Evolutionary conservation across 1,140 invertebrate genomes (phyloP).

Genomic region (Diachasmimorpha longicaudata): DNA sequence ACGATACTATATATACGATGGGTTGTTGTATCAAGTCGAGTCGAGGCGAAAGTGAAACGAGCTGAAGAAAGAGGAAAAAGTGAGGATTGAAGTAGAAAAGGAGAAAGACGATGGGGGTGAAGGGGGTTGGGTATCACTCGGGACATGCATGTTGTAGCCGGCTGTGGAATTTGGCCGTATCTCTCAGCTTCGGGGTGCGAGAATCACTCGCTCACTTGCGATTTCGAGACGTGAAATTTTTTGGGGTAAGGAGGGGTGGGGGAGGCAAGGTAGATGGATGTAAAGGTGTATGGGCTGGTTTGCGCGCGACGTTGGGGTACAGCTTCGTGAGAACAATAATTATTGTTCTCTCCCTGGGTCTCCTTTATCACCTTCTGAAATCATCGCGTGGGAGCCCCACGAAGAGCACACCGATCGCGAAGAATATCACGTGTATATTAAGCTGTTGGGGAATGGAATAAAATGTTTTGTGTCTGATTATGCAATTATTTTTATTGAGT

Average conservation of each 20-base stretch:
- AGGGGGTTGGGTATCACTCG: neutral
- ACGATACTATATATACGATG: slow-evolving; percentile 30
- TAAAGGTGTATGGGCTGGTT: neutral
- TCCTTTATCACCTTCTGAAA: neutral
- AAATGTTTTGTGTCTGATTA: neutral
- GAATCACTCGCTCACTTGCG: neutral
- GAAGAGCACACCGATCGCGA: neutral
- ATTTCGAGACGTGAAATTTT: neutral
- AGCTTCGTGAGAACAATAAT: slow-evolving; percentile 30
- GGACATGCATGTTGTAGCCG: slow-evolving; percentile 5
- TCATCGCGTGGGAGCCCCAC: slow-evolving; percentile 2
- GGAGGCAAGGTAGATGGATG: neutral
- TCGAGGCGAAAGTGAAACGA: slow-evolving; percentile 21
- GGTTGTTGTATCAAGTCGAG: slow-evolving; percentile 25
- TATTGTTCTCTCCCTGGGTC: slow-evolving; percentile 23
- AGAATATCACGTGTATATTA: neutral
- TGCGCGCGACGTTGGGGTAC: slow-evolving; percentile 2
- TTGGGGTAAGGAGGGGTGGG: neutral
- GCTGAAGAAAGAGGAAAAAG: neutral
- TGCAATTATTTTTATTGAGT: neutral
- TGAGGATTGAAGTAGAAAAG: neutral
- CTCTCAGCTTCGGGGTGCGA: neutral
- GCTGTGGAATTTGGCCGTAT: neutral
- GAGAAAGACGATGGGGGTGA: neutral
- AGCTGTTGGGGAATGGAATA: neutral